Conservation (phyloP, 2,797 vertebrate species). For the Micrastur ruficollis region DNA sequence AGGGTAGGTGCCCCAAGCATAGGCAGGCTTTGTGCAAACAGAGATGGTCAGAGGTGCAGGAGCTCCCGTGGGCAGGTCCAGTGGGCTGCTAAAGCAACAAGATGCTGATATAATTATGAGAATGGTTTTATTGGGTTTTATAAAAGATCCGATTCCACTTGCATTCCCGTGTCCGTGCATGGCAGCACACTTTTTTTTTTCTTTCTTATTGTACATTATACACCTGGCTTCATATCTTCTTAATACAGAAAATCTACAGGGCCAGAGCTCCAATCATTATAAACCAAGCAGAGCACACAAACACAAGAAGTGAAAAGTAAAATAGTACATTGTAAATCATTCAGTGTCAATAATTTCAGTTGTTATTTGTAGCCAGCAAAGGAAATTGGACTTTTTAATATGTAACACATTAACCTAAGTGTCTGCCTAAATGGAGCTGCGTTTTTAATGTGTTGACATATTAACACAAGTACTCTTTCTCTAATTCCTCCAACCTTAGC, state of each 20-base stretch:
- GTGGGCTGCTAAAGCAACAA: not conserved
- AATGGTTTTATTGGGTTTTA: not conserved
- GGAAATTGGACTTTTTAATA: slow-evolving; percentile 63
- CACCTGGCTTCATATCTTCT: not conserved
- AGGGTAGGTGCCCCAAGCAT: not conserved
- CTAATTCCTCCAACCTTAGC: slow-evolving; percentile 31
- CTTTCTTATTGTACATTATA: not conserved
- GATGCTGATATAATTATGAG: not conserved
- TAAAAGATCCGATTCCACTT: not conserved
- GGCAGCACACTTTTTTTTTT: not conserved
- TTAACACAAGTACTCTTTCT: slow-evolving; percentile 52
- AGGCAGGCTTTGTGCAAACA: not conserved
- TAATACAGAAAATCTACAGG: not conserved
- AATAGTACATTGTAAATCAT: slow-evolving; percentile 23
- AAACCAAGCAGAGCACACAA: slow-evolving; percentile 17
- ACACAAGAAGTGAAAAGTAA: not conserved
- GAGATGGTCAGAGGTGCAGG: not conserved
- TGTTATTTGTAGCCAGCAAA: slow-evolving; percentile 45
- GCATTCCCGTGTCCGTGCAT: not conserved
- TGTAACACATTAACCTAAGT: slow-evolving; percentile 62
- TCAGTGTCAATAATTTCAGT: slow-evolving; percentile 32
- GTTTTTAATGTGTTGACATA: slow-evolving; percentile 48
- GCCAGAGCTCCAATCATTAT: not conserved
- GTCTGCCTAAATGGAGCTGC: slow-evolving; percentile 40
- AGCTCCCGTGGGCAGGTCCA: not conserved